Evolutionary conservation across 1,140 invertebrate genomes (phyloP).

Genomic region (Leptoteleia sp.): DNA sequence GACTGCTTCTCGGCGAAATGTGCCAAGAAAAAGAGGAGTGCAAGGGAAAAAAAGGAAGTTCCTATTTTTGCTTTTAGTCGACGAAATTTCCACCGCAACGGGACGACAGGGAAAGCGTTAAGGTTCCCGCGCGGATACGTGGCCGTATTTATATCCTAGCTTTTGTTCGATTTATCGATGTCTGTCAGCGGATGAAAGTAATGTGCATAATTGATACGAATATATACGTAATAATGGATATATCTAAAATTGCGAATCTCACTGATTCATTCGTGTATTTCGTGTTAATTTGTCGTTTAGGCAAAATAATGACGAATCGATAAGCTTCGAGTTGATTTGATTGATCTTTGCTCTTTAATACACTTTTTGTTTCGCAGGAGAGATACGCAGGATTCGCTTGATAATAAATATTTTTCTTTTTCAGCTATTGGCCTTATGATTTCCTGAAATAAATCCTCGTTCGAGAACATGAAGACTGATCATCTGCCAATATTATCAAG

Average conservation of each 20-base stretch:
- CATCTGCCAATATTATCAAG: conserved; percentile 72
- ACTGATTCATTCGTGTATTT: too few species aligned
- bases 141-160: conserved; percentile 55
- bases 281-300: too few species aligned
- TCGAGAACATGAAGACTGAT: conserved; percentile 77
- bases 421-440: conserved; percentile 71
- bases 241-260: too few species aligned
- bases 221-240: too few species aligned
- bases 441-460: conserved; percentile 73
- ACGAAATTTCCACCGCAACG: conserved; percentile 52
- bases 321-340: too few species aligned
- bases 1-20: conserved; percentile 53
- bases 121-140: conserved; percentile 57
- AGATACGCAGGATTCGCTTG: background rate
- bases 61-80: conserved; percentile 51
- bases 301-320: too few species aligned
- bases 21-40: conserved; percentile 54
- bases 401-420: conserved; percentile 55
- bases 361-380: background rate
- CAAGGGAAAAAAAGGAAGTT: too few species aligned
- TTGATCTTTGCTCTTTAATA: too few species aligned
- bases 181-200: conserved; percentile 28
- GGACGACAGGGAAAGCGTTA: conserved; percentile 53
- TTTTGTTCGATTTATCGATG: conserved; percentile 33
- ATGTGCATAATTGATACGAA: too few species aligned